Percentiles rank a stretch among this genome's conserved stretches.
These are phyloP conservation scores for Coptotermes formosanus DNA, from an alignment of 1,140 invertebrate genomes.

Conservation along the genomic window DNA sequence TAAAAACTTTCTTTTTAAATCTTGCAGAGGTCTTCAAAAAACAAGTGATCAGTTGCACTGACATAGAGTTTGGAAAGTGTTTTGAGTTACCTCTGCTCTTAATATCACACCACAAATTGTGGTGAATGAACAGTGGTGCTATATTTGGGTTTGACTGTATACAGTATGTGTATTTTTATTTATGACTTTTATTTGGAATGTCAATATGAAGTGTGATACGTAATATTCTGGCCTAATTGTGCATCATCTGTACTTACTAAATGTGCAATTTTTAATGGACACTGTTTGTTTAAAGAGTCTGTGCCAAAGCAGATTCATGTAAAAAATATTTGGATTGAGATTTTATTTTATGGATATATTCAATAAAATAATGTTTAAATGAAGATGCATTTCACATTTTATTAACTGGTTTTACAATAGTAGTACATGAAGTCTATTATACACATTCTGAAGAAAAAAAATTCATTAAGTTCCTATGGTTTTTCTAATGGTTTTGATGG, in stretches of 20 bases:
- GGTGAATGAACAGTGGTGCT: too few species aligned
- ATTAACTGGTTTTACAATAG: not conserved
- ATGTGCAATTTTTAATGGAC: not conserved
- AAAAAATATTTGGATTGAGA: not conserved
- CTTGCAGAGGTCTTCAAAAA: too few species aligned
- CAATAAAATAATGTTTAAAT: not conserved
- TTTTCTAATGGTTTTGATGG: too few species aligned
- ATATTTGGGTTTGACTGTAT: too few species aligned
- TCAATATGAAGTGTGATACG: not conserved
- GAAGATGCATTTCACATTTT: not conserved
- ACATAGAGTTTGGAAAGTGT: too few species aligned
- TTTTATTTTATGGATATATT: not conserved
- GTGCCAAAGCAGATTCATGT: not conserved
- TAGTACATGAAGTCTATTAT: too few species aligned
- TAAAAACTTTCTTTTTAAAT: too few species aligned
- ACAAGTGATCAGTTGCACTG: too few species aligned
- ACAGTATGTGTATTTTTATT: not conserved
- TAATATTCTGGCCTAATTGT: not conserved
- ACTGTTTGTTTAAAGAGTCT: not conserved
- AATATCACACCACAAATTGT: too few species aligned
- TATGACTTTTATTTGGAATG: not conserved
- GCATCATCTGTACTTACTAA: constrained; percentile 1
- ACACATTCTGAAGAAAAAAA: too few species aligned
- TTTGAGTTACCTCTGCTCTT: too few species aligned
- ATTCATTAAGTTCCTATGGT: too few species aligned